Percentiles rank a stretch among this genome's conserved stretches.
These are phyloP conservation scores for Lepidurus apus DNA, from an alignment of 1,140 invertebrate genomes.

Conservation along the genomic window DNA sequence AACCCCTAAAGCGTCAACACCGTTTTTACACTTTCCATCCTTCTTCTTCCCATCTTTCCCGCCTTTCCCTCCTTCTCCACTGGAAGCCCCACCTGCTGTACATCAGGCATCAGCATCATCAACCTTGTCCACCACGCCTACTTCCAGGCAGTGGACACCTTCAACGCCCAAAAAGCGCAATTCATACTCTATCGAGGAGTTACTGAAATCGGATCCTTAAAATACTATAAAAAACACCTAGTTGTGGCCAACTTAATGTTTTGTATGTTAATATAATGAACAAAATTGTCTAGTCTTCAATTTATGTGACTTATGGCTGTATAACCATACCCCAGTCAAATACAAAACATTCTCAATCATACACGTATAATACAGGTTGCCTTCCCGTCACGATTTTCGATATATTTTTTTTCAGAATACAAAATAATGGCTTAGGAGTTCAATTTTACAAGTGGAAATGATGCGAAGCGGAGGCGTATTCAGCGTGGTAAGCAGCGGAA, in stretches of 20 bases:
- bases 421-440: background rate
- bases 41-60: background rate
- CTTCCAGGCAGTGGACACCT: slow-evolving; percentile 26
- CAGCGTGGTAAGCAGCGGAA: slow-evolving; percentile 44
- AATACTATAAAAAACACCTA: background rate
- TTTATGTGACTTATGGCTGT: slow-evolving; percentile 13
- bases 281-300: background rate
- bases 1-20: background rate
- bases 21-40: background rate
- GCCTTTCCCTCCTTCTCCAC: background rate
- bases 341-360: slow-evolving; percentile 12
- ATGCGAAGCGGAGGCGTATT: slow-evolving; percentile 56
- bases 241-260: background rate
- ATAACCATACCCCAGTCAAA: background rate
- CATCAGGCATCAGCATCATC: slow-evolving; percentile 7
- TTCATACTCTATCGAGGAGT: slow-evolving; percentile 78
- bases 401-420: slow-evolving; percentile 13
- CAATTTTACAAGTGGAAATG: slow-evolving; percentile 55
- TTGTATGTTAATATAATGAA: background rate
- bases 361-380: background rate
- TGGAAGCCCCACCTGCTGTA: background rate
- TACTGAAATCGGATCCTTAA: slow-evolving; percentile 60
- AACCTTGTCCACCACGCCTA: background rate
- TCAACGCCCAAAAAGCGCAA: slow-evolving; percentile 58
- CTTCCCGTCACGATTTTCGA: background rate